Evolutionary conservation across 1,140 invertebrate species (phyloP), one percentile per base, ranked within the genome.

Genomic region (Phortica variegata): DNA sequence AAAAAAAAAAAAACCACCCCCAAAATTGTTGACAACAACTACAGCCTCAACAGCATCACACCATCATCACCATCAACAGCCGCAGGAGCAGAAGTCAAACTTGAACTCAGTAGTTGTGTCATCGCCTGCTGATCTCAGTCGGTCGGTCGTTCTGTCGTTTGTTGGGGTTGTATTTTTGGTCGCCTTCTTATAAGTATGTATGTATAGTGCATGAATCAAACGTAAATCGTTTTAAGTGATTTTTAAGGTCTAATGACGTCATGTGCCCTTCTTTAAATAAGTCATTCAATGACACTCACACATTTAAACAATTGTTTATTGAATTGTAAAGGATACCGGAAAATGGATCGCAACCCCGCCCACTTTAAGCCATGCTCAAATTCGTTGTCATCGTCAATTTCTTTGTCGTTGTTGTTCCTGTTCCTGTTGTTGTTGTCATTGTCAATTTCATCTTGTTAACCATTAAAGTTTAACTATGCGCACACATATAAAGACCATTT

Each of bases 221-320:
- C 52, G 49, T 52, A 52, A 69, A 59, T 65, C 63, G 65, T 68
- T 57, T 65, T 68, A 68, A 68, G 63, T 68, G 63, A 68, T 68
- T 69, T 68, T 68, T 68, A 69, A 68, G 60, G 53, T 43, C 54
- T 53, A 66, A 47, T 68, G 63, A 68, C 63, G 63, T 68, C 63
- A 68, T 49, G 49, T 19, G 17, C 4, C 32, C 26, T 18, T 26
- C 37, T 12, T 34, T 50, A 57, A 54, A 40, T 47, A 53, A 59
- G 54, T 59, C 48, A 60, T 41, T 38, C 36, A 16, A 8, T 18
- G 10, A 26, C 36, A 38, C 7, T 52, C 36, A 47, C 56, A 59
- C 49, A 63, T 68, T 68, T 69, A 68, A 57, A 65, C 60, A 62
- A 68, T 68, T 68, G 63, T 68, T 68, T 68, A 68, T 68, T 63